These are phyloP conservation scores for Metridium senile DNA, from an alignment of 92 coral and sea anemone species.

Conservation along the genomic window DNA sequence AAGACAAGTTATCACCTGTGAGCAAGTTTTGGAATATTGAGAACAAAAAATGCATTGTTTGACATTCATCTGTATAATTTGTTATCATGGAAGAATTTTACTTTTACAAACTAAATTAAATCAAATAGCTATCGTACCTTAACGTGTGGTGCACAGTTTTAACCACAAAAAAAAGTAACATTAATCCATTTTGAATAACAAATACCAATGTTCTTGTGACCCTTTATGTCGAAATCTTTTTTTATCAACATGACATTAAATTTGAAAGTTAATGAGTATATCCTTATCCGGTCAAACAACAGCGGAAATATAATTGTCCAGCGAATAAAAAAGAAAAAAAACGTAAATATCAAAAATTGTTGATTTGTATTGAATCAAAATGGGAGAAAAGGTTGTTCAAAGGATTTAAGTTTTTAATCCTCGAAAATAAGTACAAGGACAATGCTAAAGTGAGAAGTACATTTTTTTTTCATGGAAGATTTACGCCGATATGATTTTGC, in stretches of 20 bases:
- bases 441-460: not conserved
- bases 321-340: not conserved
- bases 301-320: not conserved
- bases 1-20: too few species aligned
- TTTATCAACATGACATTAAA: not conserved
- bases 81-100: too few species aligned
- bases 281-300: not conserved
- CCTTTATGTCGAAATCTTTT: not conserved
- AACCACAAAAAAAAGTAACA: not conserved
- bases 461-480: not conserved
- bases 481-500: not conserved
- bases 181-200: not conserved
- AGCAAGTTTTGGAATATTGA: too few species aligned
- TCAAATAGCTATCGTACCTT: too few species aligned
- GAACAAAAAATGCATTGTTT: too few species aligned
- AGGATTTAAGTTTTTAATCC: not conserved
- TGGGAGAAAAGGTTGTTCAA: not conserved
- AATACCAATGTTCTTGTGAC: not conserved
- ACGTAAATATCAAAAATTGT: not conserved
- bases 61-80: too few species aligned
- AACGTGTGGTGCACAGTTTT: too few species aligned
- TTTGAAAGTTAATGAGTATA: not conserved
- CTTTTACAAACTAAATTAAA: too few species aligned
- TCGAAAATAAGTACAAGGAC: conserved; percentile 1
- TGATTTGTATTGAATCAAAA: not conserved